These are phyloP conservation scores for Eristalis pertinax DNA, from an alignment of 2,888 invertebrate species.

Conservation along the genomic window DNA sequence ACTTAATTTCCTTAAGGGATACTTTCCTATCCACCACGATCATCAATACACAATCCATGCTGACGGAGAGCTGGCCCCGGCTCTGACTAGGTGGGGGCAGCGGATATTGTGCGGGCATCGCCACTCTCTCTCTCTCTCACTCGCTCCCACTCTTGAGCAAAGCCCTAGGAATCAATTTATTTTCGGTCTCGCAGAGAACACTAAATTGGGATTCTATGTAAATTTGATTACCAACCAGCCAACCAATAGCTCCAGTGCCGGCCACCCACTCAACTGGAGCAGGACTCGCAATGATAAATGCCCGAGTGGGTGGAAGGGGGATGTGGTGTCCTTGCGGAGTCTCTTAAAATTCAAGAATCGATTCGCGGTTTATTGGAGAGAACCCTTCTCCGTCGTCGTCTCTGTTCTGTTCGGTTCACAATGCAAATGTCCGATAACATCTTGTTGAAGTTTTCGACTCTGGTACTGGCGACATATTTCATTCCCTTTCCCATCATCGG, in stretches of 20 bases:
- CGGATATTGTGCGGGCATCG: slow-evolving; percentile 25
- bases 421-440: slow-evolving; percentile 68
- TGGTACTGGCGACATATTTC: slow-evolving; percentile 58
- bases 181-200: slow-evolving; percentile 65
- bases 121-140: background rate
- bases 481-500: slow-evolving; percentile 57
- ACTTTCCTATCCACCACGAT: slow-evolving; percentile 27
- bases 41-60: background rate
- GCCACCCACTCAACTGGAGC: slow-evolving; percentile 23
- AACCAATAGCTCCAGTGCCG: background rate
- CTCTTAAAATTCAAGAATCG: slow-evolving; percentile 68
- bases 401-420: slow-evolving; percentile 17
- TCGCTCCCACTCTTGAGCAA: background rate
- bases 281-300: slow-evolving; percentile 62
- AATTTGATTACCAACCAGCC: slow-evolving; percentile 71
- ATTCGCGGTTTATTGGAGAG: slow-evolving; percentile 66
- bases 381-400: background rate
- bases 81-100: background rate
- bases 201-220: slow-evolving; percentile 72
- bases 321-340: slow-evolving; percentile 44
- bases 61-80: background rate
- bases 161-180: slow-evolving; percentile 68
- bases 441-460: slow-evolving; percentile 57
- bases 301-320: background rate
- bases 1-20: slow-evolving; percentile 72